Evolutionary conservation across 2,113 vertebrate genomes (phyloP), one percentile per base, ranked within the genome.

Genomic region (Macrotis lagotis): DNA sequence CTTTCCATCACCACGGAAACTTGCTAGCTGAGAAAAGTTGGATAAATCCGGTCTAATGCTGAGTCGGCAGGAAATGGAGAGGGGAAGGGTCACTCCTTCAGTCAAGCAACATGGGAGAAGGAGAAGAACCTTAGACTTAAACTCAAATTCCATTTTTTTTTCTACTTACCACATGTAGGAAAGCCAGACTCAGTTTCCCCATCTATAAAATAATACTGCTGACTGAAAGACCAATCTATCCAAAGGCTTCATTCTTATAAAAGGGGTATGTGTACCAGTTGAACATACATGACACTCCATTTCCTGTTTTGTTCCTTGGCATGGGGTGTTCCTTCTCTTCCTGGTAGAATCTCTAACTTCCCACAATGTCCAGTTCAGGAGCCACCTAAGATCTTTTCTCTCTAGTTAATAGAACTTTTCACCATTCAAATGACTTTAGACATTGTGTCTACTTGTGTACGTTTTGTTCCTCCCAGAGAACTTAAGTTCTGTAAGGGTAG

Each of bases 1-100:
- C 66, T 83, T 83, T 83, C 66, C 66, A 83, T 83, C 66, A 83
- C 66, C 66, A 83, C n/a, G 66, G 66, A 83, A 83, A 83, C 66
- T 83, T 83, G 66, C 37, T 44, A 83, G 66, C 66, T 83, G 66
- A 83, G 66, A 19, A 8, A 83, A 83, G 66, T 7, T 83, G 66
- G 19, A 83, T 83, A 83, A 83, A 83, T 83, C 44, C 44, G 59
- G 59, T 74, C 37, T 74, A 74, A 74, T n/a, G 37, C 66, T 83
- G 66, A 83, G 37, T 44, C 37, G n/a, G n/a, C 44, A 83, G n/a
- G 19, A 83, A 83, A 19, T 24, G 19, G n/a, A 19, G 66, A 44
- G 19, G n/a, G n/a, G n/a, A 83, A 83, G 66, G n/a, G n/a, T 83
- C 16, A 44, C 7, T 83, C 66, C n/a, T 83, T 83, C 6, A 22